Conservation (phyloP, 2,888 invertebrate species). For the Leptarthrus brevirostris region DNA sequence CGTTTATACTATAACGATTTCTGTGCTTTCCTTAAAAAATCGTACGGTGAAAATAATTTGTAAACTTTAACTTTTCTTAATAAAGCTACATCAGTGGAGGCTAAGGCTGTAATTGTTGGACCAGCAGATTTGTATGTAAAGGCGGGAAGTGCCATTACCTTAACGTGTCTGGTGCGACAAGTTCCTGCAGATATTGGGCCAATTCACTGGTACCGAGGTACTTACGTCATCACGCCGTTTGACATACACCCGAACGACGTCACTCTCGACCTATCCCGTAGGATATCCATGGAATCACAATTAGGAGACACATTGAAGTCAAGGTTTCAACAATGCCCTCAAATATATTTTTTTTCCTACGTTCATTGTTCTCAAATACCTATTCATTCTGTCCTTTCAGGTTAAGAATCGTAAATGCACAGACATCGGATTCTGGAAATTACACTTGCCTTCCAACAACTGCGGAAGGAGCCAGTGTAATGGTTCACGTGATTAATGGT, state of each 20-base stretch:
- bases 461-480: slow-evolving; percentile 84
- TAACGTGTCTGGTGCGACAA: slow-evolving; percentile 78
- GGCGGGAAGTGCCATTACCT: slow-evolving; percentile 77
- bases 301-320: slow-evolving; percentile 79
- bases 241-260: slow-evolving; percentile 63
- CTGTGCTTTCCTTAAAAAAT: no score
- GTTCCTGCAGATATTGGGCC: slow-evolving; percentile 78
- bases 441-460: slow-evolving; percentile 90
- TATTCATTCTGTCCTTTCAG: slow-evolving; percentile 60
- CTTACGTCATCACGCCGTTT: slow-evolving; percentile 63
- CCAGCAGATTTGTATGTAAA: slow-evolving; percentile 78
- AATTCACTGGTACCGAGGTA: slow-evolving; percentile 77
- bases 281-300: slow-evolving; percentile 66
- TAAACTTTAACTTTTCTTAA: slow-evolving; percentile 31
- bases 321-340: slow-evolving; percentile 58
- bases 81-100: slow-evolving; percentile 70
- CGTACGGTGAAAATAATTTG: no score
- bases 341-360: not conserved
- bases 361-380: slow-evolving; percentile 44
- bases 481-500: slow-evolving; percentile 92
- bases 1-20: no score
- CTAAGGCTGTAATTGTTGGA: slow-evolving; percentile 75
- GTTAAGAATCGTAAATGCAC: slow-evolving; percentile 79
- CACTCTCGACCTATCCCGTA: slow-evolving; percentile 61
- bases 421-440: slow-evolving; percentile 84